Evolutionary conservation across 2,797 vertebrate species (phyloP), one percentile per base, ranked within the genome.

Genomic region (Notolabrus celidotus): DNA sequence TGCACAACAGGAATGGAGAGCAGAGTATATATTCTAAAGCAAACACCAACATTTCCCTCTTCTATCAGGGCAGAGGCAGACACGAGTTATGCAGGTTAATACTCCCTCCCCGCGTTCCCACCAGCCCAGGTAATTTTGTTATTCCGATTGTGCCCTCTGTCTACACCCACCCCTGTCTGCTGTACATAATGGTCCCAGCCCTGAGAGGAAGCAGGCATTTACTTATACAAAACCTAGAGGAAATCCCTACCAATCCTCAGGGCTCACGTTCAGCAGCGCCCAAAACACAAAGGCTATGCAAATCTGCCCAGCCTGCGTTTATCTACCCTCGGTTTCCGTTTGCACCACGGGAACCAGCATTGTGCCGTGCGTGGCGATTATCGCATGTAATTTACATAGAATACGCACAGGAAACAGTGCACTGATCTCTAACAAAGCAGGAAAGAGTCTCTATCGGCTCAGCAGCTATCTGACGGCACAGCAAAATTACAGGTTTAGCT

Each of bases 301-400:
- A 94, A 94, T 94, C 88, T 81, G 82, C 87, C 90, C 89, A 86
- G 90, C 84, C 92, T 86, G 89, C 88, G 90, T 94, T 93, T 93
- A 94, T 93, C 93, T 93, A 83, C 83, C 86, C 88, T 86, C 90
- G 60, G 93, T 92, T 93, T 93, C 91, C 90, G 91, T 90, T 92
- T 83, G 88, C 93, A 92, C 92, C 90, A 72, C 93, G 90, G 92
- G 91, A 94, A 92, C 89, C 86, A 78, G 89, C 89, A 94, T 94
- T 93, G 93, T 94, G 92, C 80, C 79, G 71, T 81, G 89, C 91
- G 90, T 88, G 86, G 89, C 92, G 93, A 93, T 94, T 93, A 94
- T 93, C 89, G 83, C 90, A 86, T 93, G 92, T 94, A 92, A 94
- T 94, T 94, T 94, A 93, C 93, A 94, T 94, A 93, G 92, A 93